phyloP scores from a whole-genome alignment of 2,113 vertebrate genomes.

The Rissa tridactyla region DNA sequence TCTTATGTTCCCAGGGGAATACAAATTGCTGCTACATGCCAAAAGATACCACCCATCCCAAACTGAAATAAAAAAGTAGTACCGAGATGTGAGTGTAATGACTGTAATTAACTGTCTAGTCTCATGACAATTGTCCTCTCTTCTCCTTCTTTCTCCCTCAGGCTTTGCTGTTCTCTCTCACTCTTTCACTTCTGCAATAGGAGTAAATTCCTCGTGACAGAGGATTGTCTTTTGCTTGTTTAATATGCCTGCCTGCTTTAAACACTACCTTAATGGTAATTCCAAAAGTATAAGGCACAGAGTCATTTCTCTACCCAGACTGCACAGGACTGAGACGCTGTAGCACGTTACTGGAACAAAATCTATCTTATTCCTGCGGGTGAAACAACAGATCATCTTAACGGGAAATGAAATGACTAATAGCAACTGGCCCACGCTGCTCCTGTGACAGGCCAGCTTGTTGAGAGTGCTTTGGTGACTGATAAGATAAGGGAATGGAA shows the following conservation, averaged over 20 bases:
- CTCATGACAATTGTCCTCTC: not conserved
- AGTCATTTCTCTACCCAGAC: not conserved
- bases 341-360: not conserved
- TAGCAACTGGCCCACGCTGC: not conserved
- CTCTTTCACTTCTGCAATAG: not conserved
- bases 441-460: not conserved
- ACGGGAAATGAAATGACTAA: constrained; percentile 9
- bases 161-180: not conserved
- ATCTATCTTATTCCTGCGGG: not conserved
- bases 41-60: not conserved
- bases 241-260: not conserved
- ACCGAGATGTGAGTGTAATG: not conserved
- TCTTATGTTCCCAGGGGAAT: not conserved
- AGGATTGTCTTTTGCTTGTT: not conserved
- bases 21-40: not conserved
- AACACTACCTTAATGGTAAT: not conserved
- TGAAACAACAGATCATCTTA: not conserved
- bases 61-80: not conserved
- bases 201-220: not conserved
- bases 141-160: not conserved
- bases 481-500: constrained; percentile 11
- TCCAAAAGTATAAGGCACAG: not conserved
- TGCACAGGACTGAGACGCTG: not conserved
- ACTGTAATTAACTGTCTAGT: not conserved
- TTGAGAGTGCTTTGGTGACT: not conserved